Evolutionary conservation across 2,113 vertebrate species (phyloP).

Genomic region (Campylomormyrus numenius): DNA sequence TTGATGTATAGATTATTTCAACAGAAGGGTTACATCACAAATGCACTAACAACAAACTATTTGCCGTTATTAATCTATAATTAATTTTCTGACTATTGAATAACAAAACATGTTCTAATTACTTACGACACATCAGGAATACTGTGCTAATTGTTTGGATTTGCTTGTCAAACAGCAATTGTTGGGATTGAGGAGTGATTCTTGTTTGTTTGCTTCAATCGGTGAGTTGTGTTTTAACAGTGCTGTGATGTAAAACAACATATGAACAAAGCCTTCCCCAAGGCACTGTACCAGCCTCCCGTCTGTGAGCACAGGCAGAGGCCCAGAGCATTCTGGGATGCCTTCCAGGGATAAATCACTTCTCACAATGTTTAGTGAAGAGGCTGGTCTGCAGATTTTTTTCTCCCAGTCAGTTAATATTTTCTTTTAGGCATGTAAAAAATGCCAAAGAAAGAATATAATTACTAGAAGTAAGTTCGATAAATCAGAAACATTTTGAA

Average conservation of each 20-base stretch:
- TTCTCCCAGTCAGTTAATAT: not conserved
- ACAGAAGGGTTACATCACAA: not conserved
- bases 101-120: not conserved
- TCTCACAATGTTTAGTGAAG: not conserved
- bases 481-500: not conserved
- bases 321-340: constrained; percentile 13
- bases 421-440: not conserved
- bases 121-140: not conserved
- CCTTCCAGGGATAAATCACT: not conserved
- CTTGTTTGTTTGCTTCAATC: constrained; percentile 10
- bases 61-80: not conserved
- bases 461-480: not conserved
- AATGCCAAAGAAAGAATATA: not conserved
- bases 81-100: not conserved
- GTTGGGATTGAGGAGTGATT: not conserved
- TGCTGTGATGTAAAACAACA: constrained; percentile 19
- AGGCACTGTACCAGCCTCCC: not conserved
- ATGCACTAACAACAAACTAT: not conserved
- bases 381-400: not conserved
- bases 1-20: not conserved
- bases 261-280: constrained; percentile 14
- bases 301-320: not conserved
- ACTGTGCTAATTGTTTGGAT: not conserved
- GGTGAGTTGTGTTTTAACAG: not conserved
- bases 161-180: not conserved